Evolutionary conservation across 2,888 invertebrate genomes (phyloP).

Genomic region (Patella caerulea): DNA sequence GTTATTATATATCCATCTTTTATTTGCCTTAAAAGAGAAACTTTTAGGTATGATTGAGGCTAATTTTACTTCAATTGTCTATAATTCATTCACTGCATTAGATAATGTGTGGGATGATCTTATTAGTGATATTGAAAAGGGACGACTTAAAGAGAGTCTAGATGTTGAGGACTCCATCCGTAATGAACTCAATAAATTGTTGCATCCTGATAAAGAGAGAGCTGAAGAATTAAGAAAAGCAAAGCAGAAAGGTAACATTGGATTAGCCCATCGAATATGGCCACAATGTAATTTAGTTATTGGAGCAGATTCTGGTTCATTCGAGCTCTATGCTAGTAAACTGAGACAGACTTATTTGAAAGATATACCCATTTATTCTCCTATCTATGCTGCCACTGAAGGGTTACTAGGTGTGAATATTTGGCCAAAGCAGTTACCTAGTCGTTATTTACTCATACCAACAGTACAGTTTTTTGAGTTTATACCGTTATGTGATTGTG

Average conservation of each 20-base stretch:
- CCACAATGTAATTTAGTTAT: conserved; percentile 57
- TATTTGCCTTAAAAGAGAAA: conserved; percentile 66
- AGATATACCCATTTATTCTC: conserved; percentile 64
- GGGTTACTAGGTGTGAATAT: conserved; percentile 62
- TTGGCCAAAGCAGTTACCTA: conserved; percentile 56
- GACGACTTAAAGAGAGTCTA: conserved; percentile 51
- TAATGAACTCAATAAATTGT: conserved; percentile 47
- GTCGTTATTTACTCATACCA: conserved; percentile 62
- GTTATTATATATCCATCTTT: conserved; percentile 65
- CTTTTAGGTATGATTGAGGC: conserved; percentile 66
- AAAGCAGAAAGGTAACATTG: conserved; percentile 51
- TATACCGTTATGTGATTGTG: conserved; percentile 58
- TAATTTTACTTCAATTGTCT: conserved; percentile 67
- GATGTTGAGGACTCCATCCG: conserved; percentile 52
- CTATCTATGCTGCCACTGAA: conserved; percentile 69
- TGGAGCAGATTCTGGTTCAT: conserved; percentile 62
- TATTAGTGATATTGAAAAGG: conserved; percentile 61
- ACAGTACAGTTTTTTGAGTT: conserved; percentile 68
- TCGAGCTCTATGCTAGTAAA: conserved; percentile 57
- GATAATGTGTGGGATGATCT: conserved; percentile 54
- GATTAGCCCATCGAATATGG: conserved; percentile 62
- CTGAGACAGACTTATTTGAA: conserved; percentile 51
- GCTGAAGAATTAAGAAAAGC: conserved; percentile 60
- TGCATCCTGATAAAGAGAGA: conserved; percentile 58
- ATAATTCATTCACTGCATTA: conserved; percentile 58